Evolutionary conservation across 2,113 vertebrate genomes (phyloP).

Genomic region (Eulemur rufifrons): DNA sequence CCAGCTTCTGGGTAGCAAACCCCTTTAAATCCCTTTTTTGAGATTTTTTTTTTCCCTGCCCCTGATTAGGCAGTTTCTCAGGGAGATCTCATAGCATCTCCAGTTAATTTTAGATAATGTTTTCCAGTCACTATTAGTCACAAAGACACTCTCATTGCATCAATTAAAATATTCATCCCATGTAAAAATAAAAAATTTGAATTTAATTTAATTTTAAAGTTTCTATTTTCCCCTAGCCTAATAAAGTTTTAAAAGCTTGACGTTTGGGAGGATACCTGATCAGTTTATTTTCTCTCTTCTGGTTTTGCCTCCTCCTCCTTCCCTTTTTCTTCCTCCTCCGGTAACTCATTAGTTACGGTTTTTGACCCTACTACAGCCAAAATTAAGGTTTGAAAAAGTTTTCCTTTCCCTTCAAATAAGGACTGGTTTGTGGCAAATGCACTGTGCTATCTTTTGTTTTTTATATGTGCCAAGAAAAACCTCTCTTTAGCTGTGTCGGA

Average conservation of each 20-base stretch:
- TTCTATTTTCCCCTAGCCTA: background rate
- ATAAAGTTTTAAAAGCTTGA: background rate
- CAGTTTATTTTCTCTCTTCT: background rate
- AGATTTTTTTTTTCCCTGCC: background rate
- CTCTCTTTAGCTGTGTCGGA: background rate
- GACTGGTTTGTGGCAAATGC: conserved; percentile 24
- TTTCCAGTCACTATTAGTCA: background rate
- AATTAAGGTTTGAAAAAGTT: conserved; percentile 9
- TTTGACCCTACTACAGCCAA: background rate
- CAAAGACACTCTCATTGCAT: background rate
- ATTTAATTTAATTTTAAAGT: background rate
- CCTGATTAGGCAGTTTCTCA: background rate
- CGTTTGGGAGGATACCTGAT: background rate
- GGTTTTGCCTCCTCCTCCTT: no score
- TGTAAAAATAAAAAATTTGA: background rate
- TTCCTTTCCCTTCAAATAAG: conserved; percentile 32
- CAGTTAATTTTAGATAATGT: background rate
- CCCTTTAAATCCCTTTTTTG: background rate
- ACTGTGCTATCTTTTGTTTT: conserved; percentile 33
- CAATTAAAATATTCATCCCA: background rate
- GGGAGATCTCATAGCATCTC: background rate
- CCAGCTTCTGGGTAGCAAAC: background rate
- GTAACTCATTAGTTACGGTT: background rate
- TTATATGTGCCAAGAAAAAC: background rate
- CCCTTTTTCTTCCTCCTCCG: background rate